A percentile compares a stretch with the other conserved stretches of the same genome.
These are phyloP conservation scores for Campylorhamphus procurvoides DNA, from an alignment of 2,113 vertebrate genomes.

Conservation along the genomic window DNA sequence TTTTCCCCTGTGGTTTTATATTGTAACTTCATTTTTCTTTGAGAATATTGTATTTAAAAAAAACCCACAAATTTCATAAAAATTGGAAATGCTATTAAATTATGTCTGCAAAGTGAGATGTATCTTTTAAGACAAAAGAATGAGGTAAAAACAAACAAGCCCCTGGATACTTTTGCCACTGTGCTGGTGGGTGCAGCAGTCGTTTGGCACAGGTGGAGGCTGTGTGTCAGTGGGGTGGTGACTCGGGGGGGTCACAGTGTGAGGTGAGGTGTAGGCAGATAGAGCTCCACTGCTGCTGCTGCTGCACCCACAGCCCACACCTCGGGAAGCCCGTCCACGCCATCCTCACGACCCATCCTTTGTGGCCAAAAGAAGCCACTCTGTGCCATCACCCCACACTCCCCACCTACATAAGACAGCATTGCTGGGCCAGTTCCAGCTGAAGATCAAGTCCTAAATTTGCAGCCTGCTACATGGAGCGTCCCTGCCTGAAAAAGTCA, in stretches of 20 bases:
- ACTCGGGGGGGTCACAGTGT: fast-evolving
- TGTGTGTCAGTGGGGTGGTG: neutral
- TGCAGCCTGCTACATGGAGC: fast-evolving
- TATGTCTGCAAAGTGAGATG: neutral
- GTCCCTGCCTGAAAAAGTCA: neutral
- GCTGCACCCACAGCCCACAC: fast-evolving
- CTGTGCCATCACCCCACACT: fast-evolving
- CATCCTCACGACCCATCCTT: fast-evolving
- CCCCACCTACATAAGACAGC: fast-evolving
- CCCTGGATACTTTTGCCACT: neutral
- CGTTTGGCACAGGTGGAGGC: fast-evolving
- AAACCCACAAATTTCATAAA: constrained; percentile 33
- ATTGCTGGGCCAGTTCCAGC: neutral
- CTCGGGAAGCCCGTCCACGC: fast-evolving
- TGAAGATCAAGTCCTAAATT: fast-evolving
- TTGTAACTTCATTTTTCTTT: constrained; percentile 50
- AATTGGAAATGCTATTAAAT: constrained; percentile 25
- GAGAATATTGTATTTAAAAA: constrained; percentile 55
- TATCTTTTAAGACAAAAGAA: neutral
- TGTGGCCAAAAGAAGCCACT: fast-evolving
- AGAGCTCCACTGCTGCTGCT: neutral
- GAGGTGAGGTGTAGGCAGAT: neutral
- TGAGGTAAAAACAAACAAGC: neutral
- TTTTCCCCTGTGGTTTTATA: constrained; percentile 49
- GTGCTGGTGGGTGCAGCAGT: neutral